Evolutionary conservation across 2,113 vertebrate species (phyloP).

Genomic region (Hypanus sabinus): DNA sequence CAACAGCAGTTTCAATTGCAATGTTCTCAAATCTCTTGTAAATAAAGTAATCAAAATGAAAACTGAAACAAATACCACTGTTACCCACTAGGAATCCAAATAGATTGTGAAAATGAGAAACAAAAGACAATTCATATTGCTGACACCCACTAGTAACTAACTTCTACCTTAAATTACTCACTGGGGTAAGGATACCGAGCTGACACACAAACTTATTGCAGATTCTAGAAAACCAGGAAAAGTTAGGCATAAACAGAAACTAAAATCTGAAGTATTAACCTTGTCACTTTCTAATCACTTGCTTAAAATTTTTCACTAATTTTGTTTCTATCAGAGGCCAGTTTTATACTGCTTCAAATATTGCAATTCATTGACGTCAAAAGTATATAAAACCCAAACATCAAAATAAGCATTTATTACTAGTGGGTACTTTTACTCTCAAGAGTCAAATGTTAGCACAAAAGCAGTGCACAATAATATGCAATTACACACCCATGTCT

Average conservation of each 20-base stretch:
- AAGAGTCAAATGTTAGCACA: not conserved
- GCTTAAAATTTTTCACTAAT: not conserved
- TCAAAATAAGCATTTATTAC: not conserved
- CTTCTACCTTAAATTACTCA: not conserved
- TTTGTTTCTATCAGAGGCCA: not conserved
- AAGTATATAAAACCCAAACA: not conserved
- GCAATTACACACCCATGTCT: constrained; percentile 64
- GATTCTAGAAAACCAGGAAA: too few species aligned
- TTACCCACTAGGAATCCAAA: not conserved
- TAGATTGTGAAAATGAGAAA: not conserved
- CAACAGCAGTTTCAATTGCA: not conserved
- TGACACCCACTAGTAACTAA: too few species aligned
- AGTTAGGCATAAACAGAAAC: too few species aligned
- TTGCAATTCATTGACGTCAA: not conserved
- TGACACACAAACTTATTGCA: not conserved
- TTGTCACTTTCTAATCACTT: not conserved
- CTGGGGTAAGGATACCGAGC: not conserved
- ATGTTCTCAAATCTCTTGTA: not conserved
- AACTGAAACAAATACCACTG: not conserved
- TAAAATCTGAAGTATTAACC: not conserved
- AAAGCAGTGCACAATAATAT: not conserved
- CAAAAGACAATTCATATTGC: not conserved
- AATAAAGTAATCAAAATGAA: not conserved
- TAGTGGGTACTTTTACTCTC: not conserved
- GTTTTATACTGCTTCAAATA: not conserved